Evolutionary conservation across 2,888 invertebrate genomes (phyloP).

Genomic region (Sisyra nigra): DNA sequence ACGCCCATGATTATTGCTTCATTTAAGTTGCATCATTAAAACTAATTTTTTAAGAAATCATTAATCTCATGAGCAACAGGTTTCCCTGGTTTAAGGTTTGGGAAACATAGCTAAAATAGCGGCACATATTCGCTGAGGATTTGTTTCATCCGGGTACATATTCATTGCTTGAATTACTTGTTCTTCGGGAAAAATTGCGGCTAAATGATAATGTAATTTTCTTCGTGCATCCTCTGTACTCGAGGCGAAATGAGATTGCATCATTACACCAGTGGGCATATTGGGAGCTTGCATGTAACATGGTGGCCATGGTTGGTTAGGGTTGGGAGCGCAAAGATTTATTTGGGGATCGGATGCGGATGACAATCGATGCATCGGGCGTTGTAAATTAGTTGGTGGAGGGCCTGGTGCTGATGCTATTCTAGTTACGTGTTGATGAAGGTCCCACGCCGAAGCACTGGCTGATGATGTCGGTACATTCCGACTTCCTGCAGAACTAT

Average conservation of each 20-base stretch:
- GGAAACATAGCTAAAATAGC: conserved; percentile 64
- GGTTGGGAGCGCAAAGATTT: conserved; percentile 30
- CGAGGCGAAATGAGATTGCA: conserved; percentile 24
- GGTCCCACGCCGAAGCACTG: conserved; percentile 21
- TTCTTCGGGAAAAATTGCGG: conserved; percentile 81
- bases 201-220: conserved; percentile 70
- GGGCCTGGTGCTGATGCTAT: conserved; percentile 53
- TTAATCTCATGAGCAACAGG: conserved; percentile 4
- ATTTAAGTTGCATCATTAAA: too few relatives aligned
- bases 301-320: conserved; percentile 29
- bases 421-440: conserved; percentile 45
- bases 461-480: conserved; percentile 25
- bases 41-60: neutral
- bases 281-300: conserved; percentile 18
- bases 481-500: conserved; percentile 40
- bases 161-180: conserved; percentile 82
- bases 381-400: conserved; percentile 17
- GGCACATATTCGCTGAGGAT: conserved; percentile 79
- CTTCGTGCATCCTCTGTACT: conserved; percentile 47
- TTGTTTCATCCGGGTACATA: conserved; percentile 73
- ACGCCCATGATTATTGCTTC: too few relatives aligned
- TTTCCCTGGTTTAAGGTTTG: conserved; percentile 22
- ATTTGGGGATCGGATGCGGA: conserved; percentile 48
- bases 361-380: conserved; percentile 29
- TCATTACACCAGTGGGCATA: conserved; percentile 12